These are phyloP conservation scores for Odobenus rosmarus DNA, from an alignment of 2,113 vertebrate genomes.

Conservation along the genomic window DNA sequence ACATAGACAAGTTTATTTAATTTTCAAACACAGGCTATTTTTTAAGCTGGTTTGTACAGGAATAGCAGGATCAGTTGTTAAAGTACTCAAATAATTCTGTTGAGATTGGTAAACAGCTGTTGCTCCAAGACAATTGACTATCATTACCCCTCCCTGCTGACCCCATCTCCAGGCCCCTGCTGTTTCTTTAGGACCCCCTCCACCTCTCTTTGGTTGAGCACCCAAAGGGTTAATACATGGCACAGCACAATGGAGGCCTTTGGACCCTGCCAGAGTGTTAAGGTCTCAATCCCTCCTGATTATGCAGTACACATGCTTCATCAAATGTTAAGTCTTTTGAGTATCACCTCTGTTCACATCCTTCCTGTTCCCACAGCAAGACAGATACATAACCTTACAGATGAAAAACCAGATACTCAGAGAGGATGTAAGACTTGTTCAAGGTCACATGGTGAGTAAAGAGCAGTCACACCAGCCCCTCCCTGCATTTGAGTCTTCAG, in stretches of 20 bases:
- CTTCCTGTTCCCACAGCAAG: background rate
- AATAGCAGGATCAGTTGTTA: background rate
- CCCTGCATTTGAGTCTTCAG: background rate
- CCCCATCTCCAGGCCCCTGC: background rate
- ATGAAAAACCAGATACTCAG: background rate
- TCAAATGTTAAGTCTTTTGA: background rate
- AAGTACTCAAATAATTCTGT: background rate
- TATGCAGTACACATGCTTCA: background rate
- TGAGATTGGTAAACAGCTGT: background rate
- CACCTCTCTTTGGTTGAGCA: background rate
- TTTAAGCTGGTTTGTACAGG: background rate
- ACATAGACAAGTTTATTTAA: background rate
- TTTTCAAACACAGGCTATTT: background rate
- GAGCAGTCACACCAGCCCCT: rapidly evolving
- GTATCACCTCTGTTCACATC: background rate
- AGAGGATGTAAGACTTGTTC: background rate
- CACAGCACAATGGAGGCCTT: background rate
- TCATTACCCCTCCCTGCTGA: rapidly evolving
- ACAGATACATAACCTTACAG: background rate
- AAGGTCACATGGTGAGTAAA: background rate
- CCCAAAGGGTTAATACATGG: background rate
- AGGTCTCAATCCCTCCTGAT: background rate
- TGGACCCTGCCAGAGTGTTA: background rate
- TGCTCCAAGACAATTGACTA: background rate
- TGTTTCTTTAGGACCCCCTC: background rate